Conservation (phyloP, 2,888 invertebrate species). For the Deladenus siricidicola region DNA sequence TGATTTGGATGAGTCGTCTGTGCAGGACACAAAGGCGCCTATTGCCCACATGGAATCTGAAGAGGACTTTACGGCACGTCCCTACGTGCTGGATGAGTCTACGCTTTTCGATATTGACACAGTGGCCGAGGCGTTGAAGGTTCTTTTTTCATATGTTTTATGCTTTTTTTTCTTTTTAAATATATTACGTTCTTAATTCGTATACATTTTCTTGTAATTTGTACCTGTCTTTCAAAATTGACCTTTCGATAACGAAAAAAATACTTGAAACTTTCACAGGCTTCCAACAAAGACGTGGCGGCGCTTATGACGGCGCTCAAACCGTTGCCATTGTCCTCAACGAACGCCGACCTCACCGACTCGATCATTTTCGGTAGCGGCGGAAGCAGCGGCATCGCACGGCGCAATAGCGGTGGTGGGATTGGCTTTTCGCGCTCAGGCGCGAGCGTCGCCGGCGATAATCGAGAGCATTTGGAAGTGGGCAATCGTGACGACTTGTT, state of each 20-base stretch:
- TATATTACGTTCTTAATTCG: neutral
- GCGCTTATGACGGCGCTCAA: slow-evolving; percentile 11
- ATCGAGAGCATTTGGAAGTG: neutral
- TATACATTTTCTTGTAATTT: slow-evolving; percentile 15
- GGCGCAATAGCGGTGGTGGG: neutral
- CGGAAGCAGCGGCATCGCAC: neutral
- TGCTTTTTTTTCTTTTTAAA: neutral
- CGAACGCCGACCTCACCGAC: too few relatives aligned
- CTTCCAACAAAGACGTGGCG: slow-evolving; percentile 26
- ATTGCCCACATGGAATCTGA: slow-evolving; percentile 34
- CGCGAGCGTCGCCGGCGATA: neutral
- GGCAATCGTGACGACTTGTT: neutral
- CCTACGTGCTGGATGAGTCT: slow-evolving; percentile 17
- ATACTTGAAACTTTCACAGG: slow-evolving; percentile 5
- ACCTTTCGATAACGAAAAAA: slow-evolving; percentile 8
- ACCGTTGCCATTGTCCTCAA: neutral
- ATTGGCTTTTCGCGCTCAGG: too few relatives aligned
- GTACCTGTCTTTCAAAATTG: slow-evolving; percentile 21
- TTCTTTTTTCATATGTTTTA: neutral
- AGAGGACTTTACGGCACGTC: slow-evolving; percentile 21
- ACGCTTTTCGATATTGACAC: slow-evolving; percentile 22
- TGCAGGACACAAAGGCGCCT: slow-evolving; percentile 22
- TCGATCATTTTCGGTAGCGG: too few relatives aligned
- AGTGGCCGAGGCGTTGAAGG: slow-evolving; percentile 28
- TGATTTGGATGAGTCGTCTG: too few relatives aligned